phyloP scores from a whole-genome alignment of 2,888 invertebrate genomes.

The Pseudoips prasinana region DNA sequence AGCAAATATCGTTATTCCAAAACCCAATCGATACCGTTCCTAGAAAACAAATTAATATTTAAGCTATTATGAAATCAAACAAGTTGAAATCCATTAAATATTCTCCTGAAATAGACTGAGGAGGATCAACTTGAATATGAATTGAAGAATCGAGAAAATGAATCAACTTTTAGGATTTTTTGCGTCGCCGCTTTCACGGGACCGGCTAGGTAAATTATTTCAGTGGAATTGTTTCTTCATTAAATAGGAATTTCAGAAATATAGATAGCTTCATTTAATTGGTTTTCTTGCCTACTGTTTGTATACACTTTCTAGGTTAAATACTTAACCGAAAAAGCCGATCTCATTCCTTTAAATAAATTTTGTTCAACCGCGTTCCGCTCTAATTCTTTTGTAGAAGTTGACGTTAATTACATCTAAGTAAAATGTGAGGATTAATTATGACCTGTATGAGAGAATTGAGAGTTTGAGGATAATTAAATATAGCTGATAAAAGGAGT shows the following conservation, averaged over 20 bases:
- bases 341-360: background rate
- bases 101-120: conserved; percentile 19
- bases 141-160: conserved; percentile 39
- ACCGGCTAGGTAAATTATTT: conserved; percentile 28
- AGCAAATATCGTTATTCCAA: no score
- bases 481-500: no score
- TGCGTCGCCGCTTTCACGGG: conserved; percentile 24
- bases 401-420: no score
- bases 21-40: no score
- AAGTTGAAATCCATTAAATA: conserved; percentile 23
- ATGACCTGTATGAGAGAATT: no score
- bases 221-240: conserved; percentile 22
- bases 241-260: conserved; percentile 19
- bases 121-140: conserved; percentile 41
- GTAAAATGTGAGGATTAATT: no score
- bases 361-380: no score
- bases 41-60: no score
- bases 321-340: background rate
- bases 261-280: background rate
- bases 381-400: no score
- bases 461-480: no score
- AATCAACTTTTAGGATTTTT: conserved; percentile 36
- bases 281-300: background rate
- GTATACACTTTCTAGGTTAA: no score
- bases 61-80: no score